Conservation (phyloP, 2,113 vertebrate genomes). For the Sinocyclocheilus anophthalmus region DNA sequence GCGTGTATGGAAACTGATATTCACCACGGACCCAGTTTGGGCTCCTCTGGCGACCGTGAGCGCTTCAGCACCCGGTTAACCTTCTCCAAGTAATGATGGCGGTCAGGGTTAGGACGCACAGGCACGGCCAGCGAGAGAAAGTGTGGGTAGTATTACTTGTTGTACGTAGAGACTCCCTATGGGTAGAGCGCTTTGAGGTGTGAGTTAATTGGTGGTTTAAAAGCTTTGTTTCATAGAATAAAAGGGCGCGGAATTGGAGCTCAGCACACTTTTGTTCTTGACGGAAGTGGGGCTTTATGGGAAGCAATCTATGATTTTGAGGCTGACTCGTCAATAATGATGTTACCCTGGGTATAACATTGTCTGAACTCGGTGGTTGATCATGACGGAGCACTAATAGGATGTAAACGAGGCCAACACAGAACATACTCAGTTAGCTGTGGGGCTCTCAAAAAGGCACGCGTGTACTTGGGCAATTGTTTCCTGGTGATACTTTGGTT, state of each 20-base stretch:
- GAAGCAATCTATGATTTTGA: background rate
- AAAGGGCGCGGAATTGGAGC: background rate
- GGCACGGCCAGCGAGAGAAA: slow-evolving; percentile 21
- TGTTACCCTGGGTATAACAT: background rate
- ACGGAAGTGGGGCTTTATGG: background rate
- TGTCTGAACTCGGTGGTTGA: background rate
- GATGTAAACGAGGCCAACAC: background rate
- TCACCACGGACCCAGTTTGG: slow-evolving; percentile 51
- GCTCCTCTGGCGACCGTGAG: slow-evolving; percentile 34
- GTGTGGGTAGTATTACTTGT: slow-evolving; percentile 34
- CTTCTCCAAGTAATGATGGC: slow-evolving; percentile 47
- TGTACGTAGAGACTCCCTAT: slow-evolving; percentile 37
- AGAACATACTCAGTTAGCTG: background rate
- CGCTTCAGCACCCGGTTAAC: slow-evolving; percentile 41
- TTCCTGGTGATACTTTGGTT: background rate
- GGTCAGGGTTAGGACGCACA: slow-evolving; percentile 39
- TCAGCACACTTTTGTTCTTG: background rate
- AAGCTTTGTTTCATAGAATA: slow-evolving; percentile 40
- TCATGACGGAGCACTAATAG: background rate
- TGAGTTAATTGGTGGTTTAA: slow-evolving; percentile 44
- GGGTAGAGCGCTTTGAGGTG: slow-evolving; percentile 45
- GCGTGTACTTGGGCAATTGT: too few species aligned
- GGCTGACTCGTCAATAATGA: background rate
- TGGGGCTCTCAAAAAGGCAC: background rate
- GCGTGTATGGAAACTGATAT: slow-evolving; percentile 37